Conservation (phyloP, 2,797 vertebrate genomes). For the Avahi laniger region DNA sequence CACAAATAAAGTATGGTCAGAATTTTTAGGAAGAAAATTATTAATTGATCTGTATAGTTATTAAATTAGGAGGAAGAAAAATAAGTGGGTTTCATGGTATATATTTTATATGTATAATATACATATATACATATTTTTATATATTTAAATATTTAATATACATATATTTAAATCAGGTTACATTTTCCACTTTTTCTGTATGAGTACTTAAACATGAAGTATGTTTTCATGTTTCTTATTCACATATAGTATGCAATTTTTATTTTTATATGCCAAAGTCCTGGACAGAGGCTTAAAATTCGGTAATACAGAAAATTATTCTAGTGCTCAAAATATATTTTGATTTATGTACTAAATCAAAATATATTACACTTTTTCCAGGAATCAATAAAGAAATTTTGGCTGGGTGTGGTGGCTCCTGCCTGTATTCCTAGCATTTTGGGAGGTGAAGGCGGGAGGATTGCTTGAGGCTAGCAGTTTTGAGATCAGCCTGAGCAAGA, state of each 20-base stretch:
- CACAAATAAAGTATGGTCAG: neutral
- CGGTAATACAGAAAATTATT: neutral
- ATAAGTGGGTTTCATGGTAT: neutral
- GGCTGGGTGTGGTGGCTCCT: neutral
- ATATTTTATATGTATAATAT: neutral
- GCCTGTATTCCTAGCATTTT: neutral
- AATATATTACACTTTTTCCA: neutral
- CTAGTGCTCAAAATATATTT: neutral
- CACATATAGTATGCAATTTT: neutral
- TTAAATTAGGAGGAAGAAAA: neutral
- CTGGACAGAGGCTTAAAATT: neutral
- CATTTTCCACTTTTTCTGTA: neutral
- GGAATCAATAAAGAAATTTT: neutral
- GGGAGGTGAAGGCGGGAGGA: neutral
- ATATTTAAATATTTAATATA: neutral
- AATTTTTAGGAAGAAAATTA: neutral
- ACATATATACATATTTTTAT: neutral
- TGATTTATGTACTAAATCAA: neutral
- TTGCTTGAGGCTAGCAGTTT: neutral
- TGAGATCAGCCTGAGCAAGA: no score
- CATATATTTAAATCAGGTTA: neutral
- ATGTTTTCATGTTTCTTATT: neutral
- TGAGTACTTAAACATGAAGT: neutral
- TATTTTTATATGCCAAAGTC: neutral
- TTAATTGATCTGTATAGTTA: neutral